Evolutionary conservation across 2,888 invertebrate species (phyloP), one percentile per base, ranked within the genome.

Genomic region (Acanthacorydalis orientalis): DNA sequence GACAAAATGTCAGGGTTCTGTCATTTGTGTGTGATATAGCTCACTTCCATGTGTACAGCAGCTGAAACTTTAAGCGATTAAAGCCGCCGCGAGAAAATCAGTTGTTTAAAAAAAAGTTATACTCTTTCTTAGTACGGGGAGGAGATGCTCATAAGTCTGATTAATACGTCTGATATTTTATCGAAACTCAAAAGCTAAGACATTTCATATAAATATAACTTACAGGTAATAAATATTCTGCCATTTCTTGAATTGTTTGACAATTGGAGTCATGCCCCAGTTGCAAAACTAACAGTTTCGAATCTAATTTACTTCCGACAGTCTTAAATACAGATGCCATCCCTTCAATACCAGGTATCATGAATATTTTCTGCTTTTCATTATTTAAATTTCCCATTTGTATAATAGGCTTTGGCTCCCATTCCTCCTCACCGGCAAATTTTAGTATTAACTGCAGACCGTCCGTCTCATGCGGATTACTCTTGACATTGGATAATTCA

Each of bases 291-390:
- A 72, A 65, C 7, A 68, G 68, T 54, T 73, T 69, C 50, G 67
- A 65, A 56, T 69, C 68, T 37, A 78, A 59, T 31, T 73, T 61
- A 4, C 60, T 59, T 48, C 73, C 72, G 16, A 79, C 57, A 0
- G 70, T 66, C 54, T 73, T 71, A 55, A 78, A 54, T 0, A 64
- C 67, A 0, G 68, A 56, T 0, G 75, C 76, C 11, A 73, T 72
- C 0, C 83, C 82, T 62, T 83, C 83, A 37, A 83, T 59, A 1
- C 83, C 83, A 1, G 82, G 81, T 52, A 83, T 61, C 54, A 80
- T 64, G 57, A 78, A 72, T 57, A 78, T 63, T 31, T 53, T 52
- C 7, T 44, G 43, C 7, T 43, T 45, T 7, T 52, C 49, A 42
- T 46, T 50, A 38, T 23, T 44, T 16, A 12, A 48, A 45, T 46